phyloP scores from a whole-genome alignment of 1,140 invertebrate genomes.

The Dysdera silvatica region DNA sequence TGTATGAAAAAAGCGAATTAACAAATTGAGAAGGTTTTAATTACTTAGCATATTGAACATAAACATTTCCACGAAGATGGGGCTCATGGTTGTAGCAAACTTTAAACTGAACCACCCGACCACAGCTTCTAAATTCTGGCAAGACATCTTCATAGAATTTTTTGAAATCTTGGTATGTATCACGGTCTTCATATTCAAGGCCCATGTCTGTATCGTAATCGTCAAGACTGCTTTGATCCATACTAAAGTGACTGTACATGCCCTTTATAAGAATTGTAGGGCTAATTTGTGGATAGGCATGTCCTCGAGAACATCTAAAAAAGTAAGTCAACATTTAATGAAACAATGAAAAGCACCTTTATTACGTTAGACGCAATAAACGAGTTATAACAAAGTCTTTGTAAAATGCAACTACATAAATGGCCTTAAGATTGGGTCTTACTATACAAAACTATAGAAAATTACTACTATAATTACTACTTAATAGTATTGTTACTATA shows the following conservation, averaged over 20 bases:
- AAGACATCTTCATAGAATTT: slow-evolving; percentile 82
- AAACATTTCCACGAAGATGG: slow-evolving; percentile 84
- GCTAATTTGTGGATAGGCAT: slow-evolving; percentile 59
- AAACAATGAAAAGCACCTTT: no score
- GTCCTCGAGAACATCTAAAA: slow-evolving; percentile 57
- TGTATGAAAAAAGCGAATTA: no score
- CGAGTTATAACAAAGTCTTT: no score
- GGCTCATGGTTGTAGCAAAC: slow-evolving; percentile 77
- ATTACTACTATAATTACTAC: no score
- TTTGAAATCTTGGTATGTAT: slow-evolving; percentile 69
- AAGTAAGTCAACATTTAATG: slow-evolving; percentile 16
- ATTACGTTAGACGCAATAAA: no score
- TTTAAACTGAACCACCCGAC: slow-evolving; percentile 68
- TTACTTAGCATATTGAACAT: slow-evolving; percentile 65
- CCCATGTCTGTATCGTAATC: slow-evolving; percentile 74
- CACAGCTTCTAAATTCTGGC: slow-evolving; percentile 70
- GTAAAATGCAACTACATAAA: no score
- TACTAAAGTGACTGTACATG: slow-evolving; percentile 74
- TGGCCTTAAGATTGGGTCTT: no score
- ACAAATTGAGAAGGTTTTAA: no score
- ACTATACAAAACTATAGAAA: no score
- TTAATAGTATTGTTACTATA: no score
- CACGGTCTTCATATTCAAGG: slow-evolving; percentile 74
- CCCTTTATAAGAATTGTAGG: slow-evolving; percentile 65
- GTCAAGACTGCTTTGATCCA: slow-evolving; percentile 59